Evolutionary conservation across 2,888 invertebrate species (phyloP), one percentile per base, ranked within the genome.

Genomic region (Drosophila paramelanica): DNA sequence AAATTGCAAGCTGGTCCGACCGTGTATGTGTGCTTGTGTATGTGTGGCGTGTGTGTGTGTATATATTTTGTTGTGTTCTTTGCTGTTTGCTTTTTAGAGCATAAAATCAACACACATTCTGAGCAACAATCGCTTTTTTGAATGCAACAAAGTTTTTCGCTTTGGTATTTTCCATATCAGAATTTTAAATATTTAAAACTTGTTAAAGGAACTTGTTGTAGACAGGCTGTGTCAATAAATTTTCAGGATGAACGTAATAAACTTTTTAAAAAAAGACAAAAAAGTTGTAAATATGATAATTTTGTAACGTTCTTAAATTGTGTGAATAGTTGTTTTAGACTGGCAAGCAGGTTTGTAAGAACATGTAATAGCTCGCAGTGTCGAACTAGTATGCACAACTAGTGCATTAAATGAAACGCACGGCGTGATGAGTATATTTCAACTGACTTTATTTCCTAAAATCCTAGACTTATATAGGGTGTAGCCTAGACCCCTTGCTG

Each of bases 71-170:
- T 31, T n/a, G 31, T 20, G 11, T 36, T 25, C 36, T 38, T 45
- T 65, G 13, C 36, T n/a, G 52, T 23, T 51, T 45, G 52, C 31
- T 64, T 66, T 64, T 25, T 64, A 31, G 64, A n/a, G 51, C 66
- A 45, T 64, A 38, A 51, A 51, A 64, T 51, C 66, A 45, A 36
- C 14, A 50, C 36, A 13, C 27, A 42, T 23, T 33, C 20, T 13
- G 36, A 36, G 41, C 46, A 62, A 27, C 42, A 49, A 49, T 42
- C 49, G 36, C 64, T n/a, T 31, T 25, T 62, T 42, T 27, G 11
- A 49, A 47, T 31, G 25, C 3, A 36, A 27, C 25, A 36, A 47
- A 33, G 5, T 42, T 61, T 8, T 42, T 27, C 33, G 10, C 47
- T 13, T 8, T 33, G 6, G 4, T 36, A 31, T 23, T 49, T 64